Base-by-base conservation (phyloP, 2,888 invertebrate species). In the Laothoe populi region DNA sequence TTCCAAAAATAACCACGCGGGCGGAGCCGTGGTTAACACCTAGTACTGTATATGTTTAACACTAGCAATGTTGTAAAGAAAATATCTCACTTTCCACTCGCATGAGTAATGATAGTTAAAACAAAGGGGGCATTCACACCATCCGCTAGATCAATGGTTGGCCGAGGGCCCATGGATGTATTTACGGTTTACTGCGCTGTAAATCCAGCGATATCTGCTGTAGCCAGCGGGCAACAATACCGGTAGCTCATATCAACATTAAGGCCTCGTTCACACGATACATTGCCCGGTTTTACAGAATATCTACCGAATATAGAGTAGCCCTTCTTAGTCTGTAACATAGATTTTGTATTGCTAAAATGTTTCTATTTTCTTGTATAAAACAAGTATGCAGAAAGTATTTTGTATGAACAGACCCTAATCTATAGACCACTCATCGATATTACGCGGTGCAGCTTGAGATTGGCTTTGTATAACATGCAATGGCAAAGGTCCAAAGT, bases 141-240 rank as follows among this genome's bases (percentile, higher is more conserved):
- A 48, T 38, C 24, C 21, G 31, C 19, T 48, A 84, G 85, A 84
- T 85, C 86, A 82, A 83, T 81, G 81, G 75, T 66, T 75, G 76
- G 82, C 82, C 76, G 75, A 70, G 75, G 82, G 83, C 79, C 68
- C 71, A 66, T 61, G 48, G 65, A 67, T 73, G 79, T 82, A 84
- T 87, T 87, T 80, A 84, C 84, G 77, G 83, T 73, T 78, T 83
- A 86, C 83, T 87, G 87, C 82, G 75, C 84, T 84, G 87, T 89
- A 86, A 89, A 89, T 86, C 78, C 78, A 68, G 69, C 75, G 84
- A 88, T 89, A 89, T 83, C 86, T 78, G 69, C 63, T 57, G 60
- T 38, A 69, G 81, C 84, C 84, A 70, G 63, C 71, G 79, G 75
- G n/a, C 60, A 57, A 59, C 31, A 38, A 35, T 21, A 23, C 57